Evolutionary conservation across 2,888 invertebrate species (phyloP).

Genomic region (Lasioglossum oenotherae): DNA sequence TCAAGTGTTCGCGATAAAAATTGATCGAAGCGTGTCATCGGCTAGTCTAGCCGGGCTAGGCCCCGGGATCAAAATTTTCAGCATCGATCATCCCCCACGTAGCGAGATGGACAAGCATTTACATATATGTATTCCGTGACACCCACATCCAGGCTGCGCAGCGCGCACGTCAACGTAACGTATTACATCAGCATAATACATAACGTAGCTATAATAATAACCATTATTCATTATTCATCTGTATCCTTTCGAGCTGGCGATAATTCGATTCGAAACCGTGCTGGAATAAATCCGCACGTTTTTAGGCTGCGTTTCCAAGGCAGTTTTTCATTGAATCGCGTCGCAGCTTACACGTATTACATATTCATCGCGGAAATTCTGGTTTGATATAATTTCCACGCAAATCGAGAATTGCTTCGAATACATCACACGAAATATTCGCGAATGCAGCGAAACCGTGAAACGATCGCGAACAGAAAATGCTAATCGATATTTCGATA

Average conservation of each 20-base stretch:
- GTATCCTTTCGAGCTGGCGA: not conserved
- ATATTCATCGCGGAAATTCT: constrained; percentile 1
- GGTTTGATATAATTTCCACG: constrained; percentile 6
- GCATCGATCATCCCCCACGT: not conserved
- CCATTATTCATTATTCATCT: constrained; percentile 9
- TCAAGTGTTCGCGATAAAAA: not conserved
- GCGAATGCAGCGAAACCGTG: not conserved
- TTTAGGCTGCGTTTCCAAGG: not conserved
- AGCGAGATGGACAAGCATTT: not conserved
- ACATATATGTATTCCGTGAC: not conserved
- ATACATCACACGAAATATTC: not conserved
- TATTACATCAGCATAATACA: constrained; percentile 4
- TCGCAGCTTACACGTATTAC: constrained; percentile 4
- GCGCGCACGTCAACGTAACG: not conserved
- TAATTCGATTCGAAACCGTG: constrained; percentile 8
- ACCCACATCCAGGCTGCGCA: not conserved
- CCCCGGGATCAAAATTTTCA: not conserved
- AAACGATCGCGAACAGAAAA: not conserved
- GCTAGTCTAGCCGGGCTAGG: not conserved
- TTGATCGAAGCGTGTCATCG: not conserved
- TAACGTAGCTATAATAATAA: constrained; percentile 7
- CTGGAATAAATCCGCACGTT: not conserved
- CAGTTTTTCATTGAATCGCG: constrained; percentile 9
- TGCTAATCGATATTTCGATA: not conserved
- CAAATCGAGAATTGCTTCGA: not conserved